Percentiles rank a stretch among this genome's conserved stretches.
phyloP scores from a whole-genome alignment of 2,113 vertebrate species.

The Pycnonotus jocosus region DNA sequence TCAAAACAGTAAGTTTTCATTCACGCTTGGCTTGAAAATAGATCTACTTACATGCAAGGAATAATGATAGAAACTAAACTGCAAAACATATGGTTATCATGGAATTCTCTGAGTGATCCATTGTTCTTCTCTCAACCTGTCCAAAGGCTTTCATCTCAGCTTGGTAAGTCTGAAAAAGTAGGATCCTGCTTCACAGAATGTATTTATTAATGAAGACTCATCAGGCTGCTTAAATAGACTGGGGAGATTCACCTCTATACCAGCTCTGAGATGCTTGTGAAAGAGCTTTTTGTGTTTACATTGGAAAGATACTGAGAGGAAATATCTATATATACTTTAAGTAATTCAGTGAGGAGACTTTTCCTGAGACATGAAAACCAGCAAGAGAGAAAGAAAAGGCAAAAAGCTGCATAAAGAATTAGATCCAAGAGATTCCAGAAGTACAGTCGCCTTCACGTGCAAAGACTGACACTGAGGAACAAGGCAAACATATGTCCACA shows the following conservation, averaged over 20 bases:
- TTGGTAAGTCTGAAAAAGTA: not conserved
- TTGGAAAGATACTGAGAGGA: not conserved
- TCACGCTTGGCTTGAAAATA: not conserved
- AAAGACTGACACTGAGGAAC: constrained; percentile 41
- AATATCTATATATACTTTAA: not conserved
- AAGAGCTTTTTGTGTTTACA: not conserved
- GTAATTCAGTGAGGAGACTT: not conserved
- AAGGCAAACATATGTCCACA: constrained; percentile 59
- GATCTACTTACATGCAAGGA: not conserved
- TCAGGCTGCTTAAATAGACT: not conserved
- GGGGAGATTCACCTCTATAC: not conserved
- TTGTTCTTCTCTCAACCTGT: not conserved
- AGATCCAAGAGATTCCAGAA: constrained; percentile 34
- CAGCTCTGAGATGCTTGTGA: not conserved
- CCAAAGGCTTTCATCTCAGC: not conserved
- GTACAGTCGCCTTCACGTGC: constrained; percentile 45
- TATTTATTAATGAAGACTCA: not conserved
- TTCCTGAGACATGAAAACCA: not conserved
- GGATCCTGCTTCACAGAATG: not conserved
- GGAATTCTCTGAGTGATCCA: not conserved
- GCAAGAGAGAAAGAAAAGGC: not conserved
- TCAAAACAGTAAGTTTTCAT: not conserved
- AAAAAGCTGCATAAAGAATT: not conserved
- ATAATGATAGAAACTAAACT: not conserved
- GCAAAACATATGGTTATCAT: not conserved